phyloP scores from a whole-genome alignment of 2,797 vertebrate genomes.

The Phyllotis vaccarum region DNA sequence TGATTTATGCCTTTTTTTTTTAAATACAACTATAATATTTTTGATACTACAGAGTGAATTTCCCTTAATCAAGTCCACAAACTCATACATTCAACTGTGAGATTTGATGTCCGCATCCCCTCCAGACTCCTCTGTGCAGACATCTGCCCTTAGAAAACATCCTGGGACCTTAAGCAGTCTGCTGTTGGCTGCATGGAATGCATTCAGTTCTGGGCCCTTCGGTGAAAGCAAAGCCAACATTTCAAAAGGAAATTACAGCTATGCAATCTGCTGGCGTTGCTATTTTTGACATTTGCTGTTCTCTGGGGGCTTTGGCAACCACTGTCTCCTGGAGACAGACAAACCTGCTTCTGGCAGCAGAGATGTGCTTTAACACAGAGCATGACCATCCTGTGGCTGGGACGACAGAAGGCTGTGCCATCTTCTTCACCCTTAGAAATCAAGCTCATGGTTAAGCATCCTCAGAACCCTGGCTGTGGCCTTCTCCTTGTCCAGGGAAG shows the following conservation, averaged over 20 bases:
- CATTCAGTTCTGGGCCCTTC: conserved; percentile 59
- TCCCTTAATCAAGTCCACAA: not conserved
- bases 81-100: not conserved
- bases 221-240: conserved; percentile 74
- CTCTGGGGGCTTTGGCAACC: conserved; percentile 85
- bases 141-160: not conserved
- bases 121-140: not conserved
- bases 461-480: not conserved
- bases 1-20: not conserved
- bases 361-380: conserved; percentile 6
- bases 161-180: not conserved
- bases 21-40: not conserved
- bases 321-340: conserved; percentile 87
- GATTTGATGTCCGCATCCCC: not conserved
- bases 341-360: conserved; percentile 59
- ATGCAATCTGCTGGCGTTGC: conserved; percentile 67
- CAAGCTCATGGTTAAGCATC: not conserved
- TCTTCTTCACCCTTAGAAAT: not conserved
- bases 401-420: accelerated
- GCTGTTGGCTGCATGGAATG: not conserved
- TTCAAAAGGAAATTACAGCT: conserved; percentile 83
- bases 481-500: accelerated
- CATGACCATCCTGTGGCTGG: not conserved
- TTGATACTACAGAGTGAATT: not conserved
- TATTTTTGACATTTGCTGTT: conserved; percentile 84